These are phyloP conservation scores for Cydia strobilella DNA, from an alignment of 1,140 invertebrate species.

Conservation along the genomic window DNA sequence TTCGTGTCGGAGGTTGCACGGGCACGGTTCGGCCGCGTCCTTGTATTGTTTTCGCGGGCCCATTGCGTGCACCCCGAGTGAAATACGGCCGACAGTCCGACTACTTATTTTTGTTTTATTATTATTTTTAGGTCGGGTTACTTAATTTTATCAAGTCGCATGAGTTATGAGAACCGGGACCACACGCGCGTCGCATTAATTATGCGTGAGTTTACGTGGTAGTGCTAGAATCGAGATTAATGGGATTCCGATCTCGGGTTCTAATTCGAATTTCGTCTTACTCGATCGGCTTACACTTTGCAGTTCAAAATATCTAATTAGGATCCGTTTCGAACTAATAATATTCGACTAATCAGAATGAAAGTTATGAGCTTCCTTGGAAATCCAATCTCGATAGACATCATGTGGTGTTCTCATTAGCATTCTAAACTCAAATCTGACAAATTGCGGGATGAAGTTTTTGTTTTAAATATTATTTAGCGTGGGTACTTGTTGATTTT, in stretches of 20 bases:
- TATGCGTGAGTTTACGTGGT: conserved; percentile 47
- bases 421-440: conserved; percentile 9
- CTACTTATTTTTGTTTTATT: conserved; percentile 71
- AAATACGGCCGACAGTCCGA: conserved; percentile 73
- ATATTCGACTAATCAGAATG: background rate
- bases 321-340: background rate
- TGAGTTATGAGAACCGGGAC: conserved; percentile 74
- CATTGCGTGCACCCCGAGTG: conserved; percentile 74
- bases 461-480: background rate
- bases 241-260: conserved; percentile 20
- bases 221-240: conserved; percentile 33
- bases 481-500: background rate
- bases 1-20: conserved; percentile 3
- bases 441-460: conserved; percentile 6
- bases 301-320: conserved; percentile 3
- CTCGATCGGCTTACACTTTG: background rate
- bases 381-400: conserved; percentile 9
- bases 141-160: conserved; percentile 78
- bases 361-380: conserved; percentile 9
- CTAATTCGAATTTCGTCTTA: background rate
- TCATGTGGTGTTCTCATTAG: conserved; percentile 31
- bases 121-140: conserved; percentile 66
- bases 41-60: conserved; percentile 77
- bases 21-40: conserved; percentile 47
- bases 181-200: conserved; percentile 72